These are phyloP conservation scores for Hydractinia symbiolongicarpus DNA, from an alignment of 30 jellyfish, hydroid and myxozoan species.

Conservation along the genomic window DNA sequence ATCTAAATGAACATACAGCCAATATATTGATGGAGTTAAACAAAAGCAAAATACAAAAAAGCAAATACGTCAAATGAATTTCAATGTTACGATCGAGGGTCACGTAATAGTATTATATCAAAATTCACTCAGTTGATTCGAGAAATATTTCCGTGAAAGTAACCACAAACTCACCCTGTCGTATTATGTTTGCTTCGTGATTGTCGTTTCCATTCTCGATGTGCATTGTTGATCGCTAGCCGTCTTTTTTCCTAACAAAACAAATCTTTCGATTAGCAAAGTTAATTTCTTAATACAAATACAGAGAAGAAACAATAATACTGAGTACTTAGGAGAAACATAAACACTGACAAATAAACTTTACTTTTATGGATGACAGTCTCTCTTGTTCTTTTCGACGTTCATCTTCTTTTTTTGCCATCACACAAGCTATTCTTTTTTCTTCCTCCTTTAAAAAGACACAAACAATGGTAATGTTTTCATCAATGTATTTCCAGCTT, in stretches of 20 bases:
- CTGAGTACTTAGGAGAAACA: too few relatives aligned
- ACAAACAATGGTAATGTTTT: background rate
- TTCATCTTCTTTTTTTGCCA: slow-evolving; percentile 77
- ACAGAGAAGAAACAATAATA: background rate
- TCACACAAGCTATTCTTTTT: slow-evolving; percentile 44
- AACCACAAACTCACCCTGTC: too few relatives aligned
- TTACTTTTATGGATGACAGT: slow-evolving; percentile 60
- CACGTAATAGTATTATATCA: too few relatives aligned
- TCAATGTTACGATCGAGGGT: too few relatives aligned
- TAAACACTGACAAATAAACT: background rate
- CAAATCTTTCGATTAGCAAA: background rate
- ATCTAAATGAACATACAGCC: too few relatives aligned
- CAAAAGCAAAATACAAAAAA: too few relatives aligned
- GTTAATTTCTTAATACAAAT: background rate
- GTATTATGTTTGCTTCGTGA: too few relatives aligned
- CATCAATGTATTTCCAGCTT: background rate
- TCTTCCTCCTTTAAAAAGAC: slow-evolving; percentile 55
- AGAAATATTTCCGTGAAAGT: too few relatives aligned
- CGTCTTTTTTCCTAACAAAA: slow-evolving; percentile 65
- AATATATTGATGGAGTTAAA: too few relatives aligned
- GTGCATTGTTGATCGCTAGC: slow-evolving; percentile 76
- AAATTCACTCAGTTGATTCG: too few relatives aligned
- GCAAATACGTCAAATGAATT: too few relatives aligned
- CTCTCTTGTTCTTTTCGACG: slow-evolving; percentile 51
- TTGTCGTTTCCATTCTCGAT: slow-evolving; percentile 37